Base-by-base conservation (phyloP, 2,888 invertebrate species). In the Philhelius pedissequus region DNA sequence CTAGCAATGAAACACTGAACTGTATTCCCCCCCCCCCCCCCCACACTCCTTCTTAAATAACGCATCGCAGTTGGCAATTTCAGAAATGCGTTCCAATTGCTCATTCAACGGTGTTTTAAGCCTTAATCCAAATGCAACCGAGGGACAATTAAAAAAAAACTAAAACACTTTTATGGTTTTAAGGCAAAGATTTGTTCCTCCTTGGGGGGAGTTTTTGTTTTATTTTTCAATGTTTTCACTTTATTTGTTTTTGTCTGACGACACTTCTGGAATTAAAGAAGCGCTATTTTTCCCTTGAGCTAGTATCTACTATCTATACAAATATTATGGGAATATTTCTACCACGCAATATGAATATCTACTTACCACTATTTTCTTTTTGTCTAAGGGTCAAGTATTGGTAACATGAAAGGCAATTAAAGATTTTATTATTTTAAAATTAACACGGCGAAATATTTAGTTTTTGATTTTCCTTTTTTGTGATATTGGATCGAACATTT, bases 141-240 rank as follows among this genome's bases (percentile, higher is more conserved):
- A 60, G 43, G 25, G 70, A 58, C 66, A 71, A 77, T 73, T 62
- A 76, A 82, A 82, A 62, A n/a, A n/a, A n/a, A n/a, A n/a, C n/a
- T n/a, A n/a, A n/a, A 38, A 71, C 82, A 73, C 77, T 82, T 82
- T 77, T 68, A 77, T 60, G 82, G 64, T 66, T 73, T 54, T 13
- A 48, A 48, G 22, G 6, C 22, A 77, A 54, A 68, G 73, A 45
- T 54, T 82, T 77, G 50, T 77, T 82, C 54, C 54, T 54, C 71
- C 64, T 58, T 75, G 3, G 13, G 13, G 30, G 9, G 38, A 3
- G 32, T 6, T 15, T 64, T 64, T 35, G 18, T 13, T 45, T 43
- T 52, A 18, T 13, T 45, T 43, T 52, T 35, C 6, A 18, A 30
- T 62, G n/a, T 30, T 9, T 20, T 54, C 54, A 32, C 54, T 25